These are phyloP conservation scores for Drosophila eohydei DNA, from an alignment of 2,888 invertebrate genomes.

Conservation along the genomic window DNA sequence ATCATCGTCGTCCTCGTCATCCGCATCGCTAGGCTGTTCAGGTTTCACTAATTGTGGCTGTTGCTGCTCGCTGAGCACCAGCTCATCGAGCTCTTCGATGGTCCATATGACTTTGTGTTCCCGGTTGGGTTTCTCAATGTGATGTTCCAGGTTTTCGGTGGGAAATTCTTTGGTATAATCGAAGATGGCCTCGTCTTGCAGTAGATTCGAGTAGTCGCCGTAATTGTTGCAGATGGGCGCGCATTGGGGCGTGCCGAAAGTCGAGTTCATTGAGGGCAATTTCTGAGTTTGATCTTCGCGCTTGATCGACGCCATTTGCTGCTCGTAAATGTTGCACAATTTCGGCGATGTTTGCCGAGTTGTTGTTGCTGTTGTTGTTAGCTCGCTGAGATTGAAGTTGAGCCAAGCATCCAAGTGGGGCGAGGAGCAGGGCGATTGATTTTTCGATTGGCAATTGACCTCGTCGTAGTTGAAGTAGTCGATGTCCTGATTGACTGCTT, in stretches of 20 bases:
- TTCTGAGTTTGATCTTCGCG: conserved; percentile 50
- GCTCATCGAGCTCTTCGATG: conserved; percentile 81
- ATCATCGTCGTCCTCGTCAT: conserved; percentile 47
- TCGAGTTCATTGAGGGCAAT: conserved; percentile 84
- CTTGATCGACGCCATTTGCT: conserved; percentile 26
- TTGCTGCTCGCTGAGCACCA: conserved; percentile 40
- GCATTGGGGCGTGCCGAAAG: conserved; percentile 82
- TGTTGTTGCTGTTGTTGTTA: conserved; percentile 37
- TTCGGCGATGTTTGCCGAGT: conserved; percentile 63
- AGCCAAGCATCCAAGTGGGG: conserved; percentile 85
- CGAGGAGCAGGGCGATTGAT: conserved; percentile 85
- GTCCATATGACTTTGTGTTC: conserved; percentile 85
- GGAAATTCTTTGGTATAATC: conserved; percentile 68
- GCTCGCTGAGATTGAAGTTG: conserved; percentile 79
- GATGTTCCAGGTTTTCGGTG: conserved; percentile 80
- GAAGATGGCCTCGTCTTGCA: conserved; percentile 20
- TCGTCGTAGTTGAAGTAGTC: conserved; percentile 85
- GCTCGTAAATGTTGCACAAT: conserved; percentile 66
- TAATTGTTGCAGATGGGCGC: conserved; percentile 67
- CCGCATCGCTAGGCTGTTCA: conserved; percentile 22
- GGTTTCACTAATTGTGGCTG: neutral
- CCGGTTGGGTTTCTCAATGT: conserved; percentile 83
- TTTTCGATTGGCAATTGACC: conserved; percentile 85
- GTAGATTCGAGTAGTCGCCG: conserved; percentile 59
- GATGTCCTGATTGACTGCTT: conserved; percentile 74